These are phyloP conservation scores for Marcusenius ussheri DNA, from an alignment of 2,113 vertebrate species.

Conservation along the genomic window DNA sequence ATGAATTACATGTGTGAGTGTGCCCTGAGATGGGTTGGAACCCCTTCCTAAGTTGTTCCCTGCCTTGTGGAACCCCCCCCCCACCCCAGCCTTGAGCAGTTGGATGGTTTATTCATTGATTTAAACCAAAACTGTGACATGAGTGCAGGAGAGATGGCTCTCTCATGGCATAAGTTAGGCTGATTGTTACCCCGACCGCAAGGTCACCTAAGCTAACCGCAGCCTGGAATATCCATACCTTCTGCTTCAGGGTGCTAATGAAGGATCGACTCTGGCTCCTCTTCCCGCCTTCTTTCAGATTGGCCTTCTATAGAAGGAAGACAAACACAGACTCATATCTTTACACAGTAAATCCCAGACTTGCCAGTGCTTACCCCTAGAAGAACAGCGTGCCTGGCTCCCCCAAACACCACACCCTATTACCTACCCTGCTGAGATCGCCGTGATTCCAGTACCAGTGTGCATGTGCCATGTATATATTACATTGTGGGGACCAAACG, in stretches of 20 bases:
- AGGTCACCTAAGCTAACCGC: background rate
- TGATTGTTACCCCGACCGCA: background rate
- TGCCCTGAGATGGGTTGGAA: background rate
- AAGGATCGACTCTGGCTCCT: slow-evolving; percentile 83
- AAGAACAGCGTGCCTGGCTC: background rate
- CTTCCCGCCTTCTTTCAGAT: slow-evolving; percentile 74
- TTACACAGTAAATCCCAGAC: background rate
- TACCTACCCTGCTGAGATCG: background rate
- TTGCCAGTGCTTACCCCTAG: background rate
- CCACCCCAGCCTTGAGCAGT: too few relatives aligned
- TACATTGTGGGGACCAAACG: background rate
- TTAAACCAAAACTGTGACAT: background rate
- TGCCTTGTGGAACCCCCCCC: background rate
- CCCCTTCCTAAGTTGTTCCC: background rate
- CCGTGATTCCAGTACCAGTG: background rate
- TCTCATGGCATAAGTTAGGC: background rate
- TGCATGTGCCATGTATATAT: background rate
- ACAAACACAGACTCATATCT: slow-evolving; percentile 2
- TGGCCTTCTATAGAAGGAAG: slow-evolving; percentile 63
- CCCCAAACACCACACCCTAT: background rate
- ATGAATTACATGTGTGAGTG: background rate
- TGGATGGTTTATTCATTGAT: background rate
- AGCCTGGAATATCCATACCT: slow-evolving; percentile 62
- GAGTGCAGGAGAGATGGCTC: background rate
- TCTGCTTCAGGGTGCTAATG: slow-evolving; percentile 85